Evolutionary conservation across 2,888 invertebrate species (phyloP).

Genomic region (Drosophila nr. perissopoda): DNA sequence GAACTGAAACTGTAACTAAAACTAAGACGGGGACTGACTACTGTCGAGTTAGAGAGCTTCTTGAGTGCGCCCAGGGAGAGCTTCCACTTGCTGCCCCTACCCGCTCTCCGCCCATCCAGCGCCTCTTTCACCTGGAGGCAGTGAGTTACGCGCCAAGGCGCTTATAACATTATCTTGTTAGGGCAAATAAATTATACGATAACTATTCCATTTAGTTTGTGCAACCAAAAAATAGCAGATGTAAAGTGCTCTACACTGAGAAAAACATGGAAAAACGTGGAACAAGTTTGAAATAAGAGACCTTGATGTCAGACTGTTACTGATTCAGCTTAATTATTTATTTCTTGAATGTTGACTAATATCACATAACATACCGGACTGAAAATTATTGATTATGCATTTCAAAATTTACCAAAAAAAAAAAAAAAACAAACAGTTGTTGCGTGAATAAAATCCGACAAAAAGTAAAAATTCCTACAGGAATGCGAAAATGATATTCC

Average conservation of each 20-base stretch:
- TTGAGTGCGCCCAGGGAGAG: constrained; percentile 7
- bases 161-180: constrained; percentile 67
- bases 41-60: background rate
- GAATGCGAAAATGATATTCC: background rate
- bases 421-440: background rate
- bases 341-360: background rate
- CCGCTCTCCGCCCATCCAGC: background rate
- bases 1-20: constrained; percentile 5
- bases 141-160: constrained; percentile 44
- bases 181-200: constrained; percentile 77
- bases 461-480: background rate
- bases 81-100: constrained; percentile 68
- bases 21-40: constrained; percentile 35
- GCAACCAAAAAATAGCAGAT: constrained; percentile 44
- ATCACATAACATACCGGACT: background rate
- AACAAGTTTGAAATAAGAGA: background rate
- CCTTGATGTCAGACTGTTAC: background rate
- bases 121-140: background rate
- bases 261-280: background rate
- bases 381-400: background rate
- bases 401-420: background rate
- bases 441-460: background rate
- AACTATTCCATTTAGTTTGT: constrained; percentile 77
- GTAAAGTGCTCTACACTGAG: constrained; percentile 30
- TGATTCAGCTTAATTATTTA: background rate